These are phyloP conservation scores for Drosophila cardini DNA, from an alignment of 1,140 invertebrate species.

Conservation along the genomic window DNA sequence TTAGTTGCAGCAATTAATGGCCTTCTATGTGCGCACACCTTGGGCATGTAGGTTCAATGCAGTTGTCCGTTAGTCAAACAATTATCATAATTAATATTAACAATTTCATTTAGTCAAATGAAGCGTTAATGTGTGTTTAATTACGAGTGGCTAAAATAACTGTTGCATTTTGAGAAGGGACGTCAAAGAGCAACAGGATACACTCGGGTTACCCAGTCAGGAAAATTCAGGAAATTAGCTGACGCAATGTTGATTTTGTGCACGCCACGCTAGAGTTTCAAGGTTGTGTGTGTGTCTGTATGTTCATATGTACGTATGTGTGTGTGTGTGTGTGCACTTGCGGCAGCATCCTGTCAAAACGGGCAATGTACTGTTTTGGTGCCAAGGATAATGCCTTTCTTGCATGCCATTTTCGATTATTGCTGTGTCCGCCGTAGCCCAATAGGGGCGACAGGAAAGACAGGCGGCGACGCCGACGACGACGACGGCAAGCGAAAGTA, in stretches of 20 bases:
- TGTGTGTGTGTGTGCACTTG: slow-evolving; percentile 16
- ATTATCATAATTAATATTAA: slow-evolving; percentile 3
- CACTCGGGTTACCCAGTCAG: background rate
- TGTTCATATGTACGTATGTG: slow-evolving; percentile 3
- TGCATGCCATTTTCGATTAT: slow-evolving; percentile 73
- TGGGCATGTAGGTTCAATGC: slow-evolving; percentile 45
- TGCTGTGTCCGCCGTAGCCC: background rate
- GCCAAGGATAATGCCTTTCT: slow-evolving; percentile 70
- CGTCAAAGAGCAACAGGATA: background rate
- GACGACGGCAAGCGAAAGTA: slow-evolving; percentile 60
- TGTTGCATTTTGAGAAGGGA: background rate
- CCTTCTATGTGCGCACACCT: slow-evolving; percentile 22
- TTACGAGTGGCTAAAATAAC: no score
- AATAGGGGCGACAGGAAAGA: background rate
- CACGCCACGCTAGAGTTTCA: slow-evolving; percentile 16
- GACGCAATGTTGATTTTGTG: background rate
- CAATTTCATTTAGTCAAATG: background rate
- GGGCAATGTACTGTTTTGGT: slow-evolving; percentile 74
- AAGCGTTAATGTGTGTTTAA: no score
- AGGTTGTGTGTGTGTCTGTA: slow-evolving; percentile 11
- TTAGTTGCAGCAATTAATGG: slow-evolving; percentile 13
- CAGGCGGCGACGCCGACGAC: background rate
- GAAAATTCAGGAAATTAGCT: slow-evolving; percentile 2
- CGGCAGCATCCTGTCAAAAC: slow-evolving; percentile 32
- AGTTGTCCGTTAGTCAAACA: slow-evolving; percentile 21